Percentiles rank a stretch among this genome's conserved stretches.
Conservation (phyloP, 2,797 vertebrate genomes). For the Erethizon dorsatum region DNA sequence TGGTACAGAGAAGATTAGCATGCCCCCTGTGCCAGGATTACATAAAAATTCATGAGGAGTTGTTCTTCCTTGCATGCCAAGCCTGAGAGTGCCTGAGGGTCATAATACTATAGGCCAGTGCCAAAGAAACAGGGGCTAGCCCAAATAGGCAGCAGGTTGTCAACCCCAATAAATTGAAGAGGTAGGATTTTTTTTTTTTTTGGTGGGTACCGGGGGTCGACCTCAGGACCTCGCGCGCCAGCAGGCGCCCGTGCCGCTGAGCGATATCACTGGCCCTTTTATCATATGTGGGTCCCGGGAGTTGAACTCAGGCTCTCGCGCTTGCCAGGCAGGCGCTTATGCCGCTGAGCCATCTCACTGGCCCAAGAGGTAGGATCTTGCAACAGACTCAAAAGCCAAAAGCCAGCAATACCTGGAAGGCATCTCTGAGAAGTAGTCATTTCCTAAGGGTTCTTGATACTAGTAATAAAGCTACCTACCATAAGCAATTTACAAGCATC, state of each 20-base stretch:
- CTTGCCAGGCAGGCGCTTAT: too few relatives aligned
- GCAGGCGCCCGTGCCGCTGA: too few relatives aligned
- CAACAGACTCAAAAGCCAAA: neutral
- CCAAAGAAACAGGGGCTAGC: neutral
- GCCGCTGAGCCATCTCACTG: too few relatives aligned
- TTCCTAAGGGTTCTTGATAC: neutral
- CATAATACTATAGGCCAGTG: neutral
- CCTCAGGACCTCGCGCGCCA: too few relatives aligned
- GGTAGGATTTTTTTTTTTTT: neutral
- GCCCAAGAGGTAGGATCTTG: neutral
- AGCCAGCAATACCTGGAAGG: neutral
- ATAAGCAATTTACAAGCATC: neutral
- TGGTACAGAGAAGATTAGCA: neutral
- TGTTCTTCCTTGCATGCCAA: neutral
- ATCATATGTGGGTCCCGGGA: too few relatives aligned
- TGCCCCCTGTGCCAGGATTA: neutral
- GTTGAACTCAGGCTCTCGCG: too few relatives aligned
- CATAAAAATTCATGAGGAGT: neutral
- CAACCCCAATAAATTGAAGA: neutral
- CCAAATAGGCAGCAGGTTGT: neutral
- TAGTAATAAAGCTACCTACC: neutral
- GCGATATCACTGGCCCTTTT: too few relatives aligned
- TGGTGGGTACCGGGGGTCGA: too few relatives aligned
- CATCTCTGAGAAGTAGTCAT: neutral
- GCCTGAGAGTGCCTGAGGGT: neutral